These are phyloP conservation scores for Halcyon leucocephala DNA, from an alignment of 2,797 vertebrate species.

Conservation along the genomic window DNA sequence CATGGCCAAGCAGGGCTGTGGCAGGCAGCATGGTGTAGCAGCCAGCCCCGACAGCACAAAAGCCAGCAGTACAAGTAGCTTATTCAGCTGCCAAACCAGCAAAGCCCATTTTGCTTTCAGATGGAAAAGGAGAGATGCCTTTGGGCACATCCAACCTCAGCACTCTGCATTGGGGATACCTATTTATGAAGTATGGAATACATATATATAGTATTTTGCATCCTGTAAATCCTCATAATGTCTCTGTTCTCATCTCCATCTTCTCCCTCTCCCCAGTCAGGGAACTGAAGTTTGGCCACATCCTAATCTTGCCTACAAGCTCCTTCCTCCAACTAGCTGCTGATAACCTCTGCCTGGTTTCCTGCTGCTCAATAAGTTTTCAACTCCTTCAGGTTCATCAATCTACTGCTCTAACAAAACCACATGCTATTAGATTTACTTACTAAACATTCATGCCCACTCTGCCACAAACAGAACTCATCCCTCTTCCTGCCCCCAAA, in stretches of 20 bases:
- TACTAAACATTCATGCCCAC: not conserved
- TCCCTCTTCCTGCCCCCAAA: not conserved
- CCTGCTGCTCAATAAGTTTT: not conserved
- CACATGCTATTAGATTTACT: not conserved
- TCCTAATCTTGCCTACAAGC: not conserved
- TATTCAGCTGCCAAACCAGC: not conserved
- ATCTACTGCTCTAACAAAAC: not conserved
- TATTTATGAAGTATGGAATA: not conserved
- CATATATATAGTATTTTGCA: not conserved
- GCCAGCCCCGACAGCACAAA: not conserved
- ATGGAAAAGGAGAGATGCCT: not conserved
- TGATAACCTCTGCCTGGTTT: not conserved
- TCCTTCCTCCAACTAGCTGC: fast-evolving
- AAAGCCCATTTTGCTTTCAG: not conserved
- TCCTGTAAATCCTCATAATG: not conserved
- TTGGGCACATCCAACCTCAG: not conserved
- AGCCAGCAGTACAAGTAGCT: not conserved
- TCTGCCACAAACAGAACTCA: not conserved
- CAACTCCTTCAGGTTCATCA: not conserved
- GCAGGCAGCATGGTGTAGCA: not conserved
- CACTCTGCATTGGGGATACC: not conserved
- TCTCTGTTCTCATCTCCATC: not conserved
- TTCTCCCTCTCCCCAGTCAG: not conserved
- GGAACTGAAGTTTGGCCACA: not conserved
- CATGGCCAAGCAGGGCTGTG: not conserved